Percentiles rank a stretch among this genome's conserved stretches.
Conservation (phyloP, 2,888 invertebrate species). For the Epiblema foenella region DNA sequence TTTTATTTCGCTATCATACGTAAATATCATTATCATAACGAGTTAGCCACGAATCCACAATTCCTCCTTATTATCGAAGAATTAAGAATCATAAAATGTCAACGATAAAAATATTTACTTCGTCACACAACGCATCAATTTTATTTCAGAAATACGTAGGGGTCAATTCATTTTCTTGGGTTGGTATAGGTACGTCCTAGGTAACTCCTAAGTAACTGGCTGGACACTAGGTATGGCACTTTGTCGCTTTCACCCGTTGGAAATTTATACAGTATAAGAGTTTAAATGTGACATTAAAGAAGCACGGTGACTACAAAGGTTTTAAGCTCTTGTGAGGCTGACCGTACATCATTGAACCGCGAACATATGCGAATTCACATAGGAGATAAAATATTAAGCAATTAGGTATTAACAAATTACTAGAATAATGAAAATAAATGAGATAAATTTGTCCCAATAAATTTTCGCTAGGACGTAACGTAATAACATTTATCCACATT, state of each 20-base stretch:
- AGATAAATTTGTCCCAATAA: slow-evolving; percentile 13
- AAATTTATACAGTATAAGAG: too few species aligned
- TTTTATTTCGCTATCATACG: slow-evolving; percentile 49
- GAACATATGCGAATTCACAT: too few species aligned
- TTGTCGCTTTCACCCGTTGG: too few species aligned
- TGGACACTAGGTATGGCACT: too few species aligned
- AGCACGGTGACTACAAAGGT: too few species aligned
- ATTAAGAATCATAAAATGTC: neutral
- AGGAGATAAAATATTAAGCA: neutral
- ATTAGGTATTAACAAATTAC: neutral
- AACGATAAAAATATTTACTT: slow-evolving; percentile 4
- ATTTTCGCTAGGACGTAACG: slow-evolving; percentile 24
- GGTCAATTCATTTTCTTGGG: too few species aligned
- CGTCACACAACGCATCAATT: neutral
- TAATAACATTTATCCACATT: slow-evolving; percentile 42
- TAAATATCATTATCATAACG: neutral
- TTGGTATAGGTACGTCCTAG: too few species aligned
- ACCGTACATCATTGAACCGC: too few species aligned
- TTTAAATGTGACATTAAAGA: too few species aligned
- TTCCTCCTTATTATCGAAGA: neutral
- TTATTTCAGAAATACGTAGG: neutral
- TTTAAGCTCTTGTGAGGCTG: too few species aligned
- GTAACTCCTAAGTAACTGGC: too few species aligned
- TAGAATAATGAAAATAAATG: slow-evolving; percentile 2
- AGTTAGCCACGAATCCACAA: neutral